A percentile compares a stretch with the other conserved stretches of the same genome.
Conservation (phyloP, 2,113 vertebrate species). For the Muscicapa adusta region DNA sequence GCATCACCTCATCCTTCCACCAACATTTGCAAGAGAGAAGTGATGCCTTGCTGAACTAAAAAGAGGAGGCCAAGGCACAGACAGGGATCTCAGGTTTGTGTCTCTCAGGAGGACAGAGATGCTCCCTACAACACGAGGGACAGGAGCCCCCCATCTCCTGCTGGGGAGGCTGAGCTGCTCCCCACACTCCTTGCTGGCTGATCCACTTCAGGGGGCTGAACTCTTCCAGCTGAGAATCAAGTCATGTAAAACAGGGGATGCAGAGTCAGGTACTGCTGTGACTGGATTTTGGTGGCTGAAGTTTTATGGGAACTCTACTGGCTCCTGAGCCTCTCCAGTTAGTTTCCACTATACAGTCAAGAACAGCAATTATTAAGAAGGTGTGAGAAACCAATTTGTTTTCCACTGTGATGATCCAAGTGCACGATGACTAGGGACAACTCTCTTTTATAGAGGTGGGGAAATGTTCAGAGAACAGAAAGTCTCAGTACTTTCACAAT, state of each 20-base stretch:
- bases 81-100: not conserved
- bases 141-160: rapidly evolving
- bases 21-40: not conserved
- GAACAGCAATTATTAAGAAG: not conserved
- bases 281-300: not conserved
- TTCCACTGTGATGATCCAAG: not conserved
- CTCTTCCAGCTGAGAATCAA: not conserved
- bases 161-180: not conserved
- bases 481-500: not conserved
- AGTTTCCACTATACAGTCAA: not conserved
- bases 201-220: not conserved
- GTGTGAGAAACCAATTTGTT: not conserved
- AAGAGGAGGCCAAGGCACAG: not conserved
- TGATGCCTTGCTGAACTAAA: not conserved
- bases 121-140: rapidly evolving
- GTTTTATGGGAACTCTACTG: not conserved
- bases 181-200: not conserved
- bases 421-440: not conserved
- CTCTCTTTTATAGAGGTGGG: not conserved
- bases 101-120: not conserved
- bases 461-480: not conserved
- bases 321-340: not conserved
- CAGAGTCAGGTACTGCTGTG: not conserved
- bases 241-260: not conserved
- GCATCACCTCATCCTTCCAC: not conserved